Conservation (phyloP, 2,797 vertebrate genomes). For the Dryobates pubescens region DNA sequence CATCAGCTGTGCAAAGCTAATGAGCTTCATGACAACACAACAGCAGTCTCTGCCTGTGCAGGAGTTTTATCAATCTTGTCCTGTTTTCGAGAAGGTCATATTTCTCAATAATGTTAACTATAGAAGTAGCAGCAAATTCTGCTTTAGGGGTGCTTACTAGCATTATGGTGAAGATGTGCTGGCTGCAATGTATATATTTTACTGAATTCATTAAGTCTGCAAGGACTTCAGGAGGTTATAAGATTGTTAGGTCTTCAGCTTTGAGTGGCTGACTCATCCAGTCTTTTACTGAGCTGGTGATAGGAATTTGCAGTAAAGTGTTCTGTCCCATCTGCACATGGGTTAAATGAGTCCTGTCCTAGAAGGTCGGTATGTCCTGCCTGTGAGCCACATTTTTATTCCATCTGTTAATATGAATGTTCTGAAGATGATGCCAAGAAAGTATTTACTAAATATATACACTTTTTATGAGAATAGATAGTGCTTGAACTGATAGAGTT, state of each 20-base stretch:
- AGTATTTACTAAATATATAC: conserved; percentile 29
- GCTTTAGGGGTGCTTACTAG: not conserved
- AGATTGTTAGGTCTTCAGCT: not conserved
- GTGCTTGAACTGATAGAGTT: not conserved
- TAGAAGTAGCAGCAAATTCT: not conserved
- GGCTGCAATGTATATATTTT: not conserved
- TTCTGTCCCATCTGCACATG: not conserved
- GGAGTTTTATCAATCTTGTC: not conserved
- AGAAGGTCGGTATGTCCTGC: conserved; percentile 45
- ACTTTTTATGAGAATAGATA: not conserved
- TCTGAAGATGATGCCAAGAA: conserved; percentile 28
- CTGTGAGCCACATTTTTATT: conserved; percentile 10
- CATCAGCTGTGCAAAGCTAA: conserved; percentile 49
- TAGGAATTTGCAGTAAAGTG: not conserved
- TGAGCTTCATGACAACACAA: not conserved
- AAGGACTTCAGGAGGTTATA: not conserved
- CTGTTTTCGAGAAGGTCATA: not conserved
- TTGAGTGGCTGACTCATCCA: not conserved
- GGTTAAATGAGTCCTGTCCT: not conserved
- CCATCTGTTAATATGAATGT: conserved; percentile 47
- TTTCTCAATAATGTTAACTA: not conserved
- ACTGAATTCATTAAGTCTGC: not conserved
- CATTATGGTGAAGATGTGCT: not conserved
- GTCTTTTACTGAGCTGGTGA: not conserved
- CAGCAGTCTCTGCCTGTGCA: not conserved